These are phyloP conservation scores for Entomobrya multifasciata DNA, from an alignment of 2,888 invertebrate genomes.

Conservation along the genomic window DNA sequence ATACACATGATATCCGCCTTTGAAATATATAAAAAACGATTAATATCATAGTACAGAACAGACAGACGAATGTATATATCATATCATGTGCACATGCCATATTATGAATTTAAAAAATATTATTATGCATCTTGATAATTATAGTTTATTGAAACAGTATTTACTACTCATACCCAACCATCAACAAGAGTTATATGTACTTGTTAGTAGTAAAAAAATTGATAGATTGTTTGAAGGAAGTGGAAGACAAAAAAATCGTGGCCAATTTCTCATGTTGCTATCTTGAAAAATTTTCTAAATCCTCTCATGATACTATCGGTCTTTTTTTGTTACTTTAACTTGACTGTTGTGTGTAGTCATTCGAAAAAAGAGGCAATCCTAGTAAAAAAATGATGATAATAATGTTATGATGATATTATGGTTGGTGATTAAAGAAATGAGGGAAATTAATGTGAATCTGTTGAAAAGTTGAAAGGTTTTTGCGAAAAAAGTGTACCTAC, in stretches of 20 bases:
- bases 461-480: slow-evolving; percentile 68
- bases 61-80: background rate
- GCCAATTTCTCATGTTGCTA: slow-evolving; percentile 66
- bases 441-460: slow-evolving; percentile 70
- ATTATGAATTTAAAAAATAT: slow-evolving; percentile 30
- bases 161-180: background rate
- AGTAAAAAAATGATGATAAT: background rate
- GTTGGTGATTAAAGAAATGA: slow-evolving; percentile 64
- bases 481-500: slow-evolving; percentile 47
- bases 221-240: slow-evolving; percentile 63
- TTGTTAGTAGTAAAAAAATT: slow-evolving; percentile 44
- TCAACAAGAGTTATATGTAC: slow-evolving; percentile 15
- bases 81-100: slow-evolving; percentile 12
- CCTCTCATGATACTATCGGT: slow-evolving; percentile 55
- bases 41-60: too few species aligned
- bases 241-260: slow-evolving; percentile 59
- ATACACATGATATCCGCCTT: slow-evolving; percentile 67
- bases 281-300: slow-evolving; percentile 58
- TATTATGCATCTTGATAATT: slow-evolving; percentile 47
- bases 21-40: slow-evolving; percentile 12
- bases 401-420: slow-evolving; percentile 47
- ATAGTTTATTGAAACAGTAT: slow-evolving; percentile 53
- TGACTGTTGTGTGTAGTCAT: background rate
- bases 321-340: background rate
- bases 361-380: slow-evolving; percentile 39